phyloP scores from a whole-genome alignment of 1,140 invertebrate genomes.

The Nasonia vitripennis region DNA sequence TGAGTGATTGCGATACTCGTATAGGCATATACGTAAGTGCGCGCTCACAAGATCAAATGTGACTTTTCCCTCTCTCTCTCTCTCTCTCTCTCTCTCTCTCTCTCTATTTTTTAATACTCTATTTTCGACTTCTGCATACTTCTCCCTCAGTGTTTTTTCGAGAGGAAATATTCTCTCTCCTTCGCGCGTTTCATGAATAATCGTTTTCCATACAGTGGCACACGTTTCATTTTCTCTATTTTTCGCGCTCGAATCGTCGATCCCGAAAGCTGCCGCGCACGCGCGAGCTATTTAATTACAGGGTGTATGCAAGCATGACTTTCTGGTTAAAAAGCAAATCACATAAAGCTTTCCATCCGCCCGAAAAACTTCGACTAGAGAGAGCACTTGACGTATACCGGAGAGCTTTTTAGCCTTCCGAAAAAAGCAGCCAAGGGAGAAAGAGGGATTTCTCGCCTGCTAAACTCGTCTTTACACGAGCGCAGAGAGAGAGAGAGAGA shows the following conservation, averaged over 20 bases:
- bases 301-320: neutral
- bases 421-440: neutral
- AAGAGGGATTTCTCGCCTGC: neutral
- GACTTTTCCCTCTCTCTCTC: neutral
- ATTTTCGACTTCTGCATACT: neutral
- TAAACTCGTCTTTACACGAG: neutral
- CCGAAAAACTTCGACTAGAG: neutral
- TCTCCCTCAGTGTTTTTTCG: neutral
- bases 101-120: neutral
- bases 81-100: neutral
- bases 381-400: neutral
- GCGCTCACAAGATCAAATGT: neutral
- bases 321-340: neutral
- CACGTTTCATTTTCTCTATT: neutral
- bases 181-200: neutral
- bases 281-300: neutral
- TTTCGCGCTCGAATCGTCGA: neutral
- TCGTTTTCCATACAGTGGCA: too few species aligned
- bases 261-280: neutral
- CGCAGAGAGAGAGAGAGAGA: too few species aligned
- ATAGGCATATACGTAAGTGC: neutral
- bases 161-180: neutral
- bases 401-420: neutral
- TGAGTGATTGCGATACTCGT: neutral
- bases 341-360: neutral